Base-by-base conservation (phyloP, 2,888 invertebrate species). In the Aphidoletes aphidimyza region DNA sequence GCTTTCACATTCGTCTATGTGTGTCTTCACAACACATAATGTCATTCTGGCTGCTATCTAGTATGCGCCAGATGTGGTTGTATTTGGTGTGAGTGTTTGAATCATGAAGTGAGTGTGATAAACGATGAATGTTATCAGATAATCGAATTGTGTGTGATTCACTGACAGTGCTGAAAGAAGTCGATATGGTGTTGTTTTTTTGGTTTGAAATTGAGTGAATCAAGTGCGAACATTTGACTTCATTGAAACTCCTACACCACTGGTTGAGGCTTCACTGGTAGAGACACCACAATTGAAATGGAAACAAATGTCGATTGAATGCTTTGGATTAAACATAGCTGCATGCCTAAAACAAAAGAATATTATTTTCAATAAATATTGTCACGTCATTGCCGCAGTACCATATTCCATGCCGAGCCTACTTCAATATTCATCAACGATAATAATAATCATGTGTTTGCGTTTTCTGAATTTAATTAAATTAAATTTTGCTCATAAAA, bases 81-180 rank as follows among this genome's bases (percentile, higher is more conserved):
- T 26, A 54, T 22, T 26, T 6, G 5, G 22, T 22, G 22, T 54
- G 54, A 2, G 17, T 47, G 54, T 69, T 3, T 69, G 69, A 47
- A 47, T 11, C 2, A 47, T 2, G 47, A 47, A 47, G 17, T 19
- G 3, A 17, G 54, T 69, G 69, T 69, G 69, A 69, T 69, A 69
- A 69, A 30, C 69, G 30, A 30, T 69, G 69, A 69, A 69, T 69
- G 69, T 69, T 69, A 69, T 69, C 69, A 69, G 69, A 69, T 69
- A 69, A 69, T 69, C 69, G 69, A 34, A 69, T 69, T 69, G 69
- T 69, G 34, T 14, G 30, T 69, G 69, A 69, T 69, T 69, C 69
- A 69, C 14, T 69, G 69, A 34, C 30, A 69, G 69, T 14, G 30
- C 5, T 30, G 34, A 11, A 69, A 69, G 30, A 11, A 11, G 54